Conservation (phyloP, 2,888 invertebrate genomes). For the Phalera bucephala region DNA sequence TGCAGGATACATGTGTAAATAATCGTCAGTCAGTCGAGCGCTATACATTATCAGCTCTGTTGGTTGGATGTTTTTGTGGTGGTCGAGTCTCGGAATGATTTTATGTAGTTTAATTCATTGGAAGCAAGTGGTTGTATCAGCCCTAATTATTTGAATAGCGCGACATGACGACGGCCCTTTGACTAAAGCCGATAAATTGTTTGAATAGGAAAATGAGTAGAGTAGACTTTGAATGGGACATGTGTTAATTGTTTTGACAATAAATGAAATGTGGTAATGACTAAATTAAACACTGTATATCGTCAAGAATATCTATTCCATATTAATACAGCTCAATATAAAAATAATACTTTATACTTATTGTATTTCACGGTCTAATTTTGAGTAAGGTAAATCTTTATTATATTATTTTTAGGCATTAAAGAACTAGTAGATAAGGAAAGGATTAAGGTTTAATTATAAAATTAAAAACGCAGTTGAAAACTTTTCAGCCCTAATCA, state of each 20-base stretch:
- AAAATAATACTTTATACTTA: too few relatives aligned
- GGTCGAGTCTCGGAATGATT: conserved; percentile 51
- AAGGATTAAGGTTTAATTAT: too few relatives aligned
- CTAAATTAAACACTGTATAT: too few relatives aligned
- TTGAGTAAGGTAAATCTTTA: too few relatives aligned
- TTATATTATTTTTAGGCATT: too few relatives aligned
- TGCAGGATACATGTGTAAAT: conserved; percentile 54
- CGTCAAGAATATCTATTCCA: too few relatives aligned
- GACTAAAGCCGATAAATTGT: conserved; percentile 64
- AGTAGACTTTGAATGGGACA: conserved; percentile 23
- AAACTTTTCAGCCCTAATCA: too few relatives aligned
- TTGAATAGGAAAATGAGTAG: conserved; percentile 36
- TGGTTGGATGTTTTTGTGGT: conserved; percentile 55
- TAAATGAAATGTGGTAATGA: too few relatives aligned
- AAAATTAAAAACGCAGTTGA: too few relatives aligned
- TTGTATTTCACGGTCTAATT: too few relatives aligned
- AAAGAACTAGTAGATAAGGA: too few relatives aligned
- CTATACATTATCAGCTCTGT: conserved; percentile 52
- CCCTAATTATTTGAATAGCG: conserved; percentile 79
- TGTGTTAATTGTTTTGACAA: not conserved
- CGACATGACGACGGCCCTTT: conserved; percentile 67
- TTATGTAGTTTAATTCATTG: conserved; percentile 75
- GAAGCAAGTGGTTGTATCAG: conserved; percentile 62
- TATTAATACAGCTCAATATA: too few relatives aligned
- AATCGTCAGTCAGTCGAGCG: conserved; percentile 37